phyloP scores from a whole-genome alignment of 2,113 vertebrate genomes.

The Ictalurus furcatus region DNA sequence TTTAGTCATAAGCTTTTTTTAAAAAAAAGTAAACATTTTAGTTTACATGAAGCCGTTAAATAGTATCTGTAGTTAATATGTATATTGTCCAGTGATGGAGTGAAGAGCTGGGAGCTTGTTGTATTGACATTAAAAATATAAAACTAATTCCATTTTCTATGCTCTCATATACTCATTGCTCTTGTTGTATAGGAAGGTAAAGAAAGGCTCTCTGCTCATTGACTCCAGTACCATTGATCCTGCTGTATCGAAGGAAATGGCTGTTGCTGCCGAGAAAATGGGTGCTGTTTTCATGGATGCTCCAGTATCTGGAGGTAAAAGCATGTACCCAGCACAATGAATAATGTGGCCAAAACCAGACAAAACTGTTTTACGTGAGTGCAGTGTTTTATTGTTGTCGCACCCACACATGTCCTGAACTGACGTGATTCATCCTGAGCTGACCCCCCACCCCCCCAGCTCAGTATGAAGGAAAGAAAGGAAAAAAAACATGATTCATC shows the following conservation, averaged over 20 bases:
- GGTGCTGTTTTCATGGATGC: conserved; percentile 99
- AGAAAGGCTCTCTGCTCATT: conserved; percentile 95
- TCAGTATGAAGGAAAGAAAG: not conserved
- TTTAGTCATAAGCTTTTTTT: not conserved
- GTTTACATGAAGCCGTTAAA: not conserved
- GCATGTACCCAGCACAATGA: not conserved
- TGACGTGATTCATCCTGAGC: not conserved
- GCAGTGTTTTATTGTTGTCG: not conserved
- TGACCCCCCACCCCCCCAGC: not conserved
- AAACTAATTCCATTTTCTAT: not conserved
- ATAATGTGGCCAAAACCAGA: conserved; percentile 15
- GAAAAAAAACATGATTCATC: conserved; percentile 24
- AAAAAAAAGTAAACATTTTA: not conserved
- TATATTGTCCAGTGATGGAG: not conserved
- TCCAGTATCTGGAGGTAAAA: conserved; percentile 95
- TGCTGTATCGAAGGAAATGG: conserved; percentile 90
- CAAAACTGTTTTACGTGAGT: not conserved
- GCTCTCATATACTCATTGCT: not conserved
- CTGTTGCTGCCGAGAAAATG: conserved; percentile 89
- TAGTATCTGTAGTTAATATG: not conserved
- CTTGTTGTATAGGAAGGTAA: conserved; percentile 76
- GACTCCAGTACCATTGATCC: conserved; percentile 99
- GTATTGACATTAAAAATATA: not conserved
- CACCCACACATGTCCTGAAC: conserved; percentile 8
- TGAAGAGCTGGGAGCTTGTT: not conserved